Evolutionary conservation across 1,140 invertebrate genomes (phyloP), one percentile per base, ranked within the genome.

Genomic region (Magallana ariakensis): DNA sequence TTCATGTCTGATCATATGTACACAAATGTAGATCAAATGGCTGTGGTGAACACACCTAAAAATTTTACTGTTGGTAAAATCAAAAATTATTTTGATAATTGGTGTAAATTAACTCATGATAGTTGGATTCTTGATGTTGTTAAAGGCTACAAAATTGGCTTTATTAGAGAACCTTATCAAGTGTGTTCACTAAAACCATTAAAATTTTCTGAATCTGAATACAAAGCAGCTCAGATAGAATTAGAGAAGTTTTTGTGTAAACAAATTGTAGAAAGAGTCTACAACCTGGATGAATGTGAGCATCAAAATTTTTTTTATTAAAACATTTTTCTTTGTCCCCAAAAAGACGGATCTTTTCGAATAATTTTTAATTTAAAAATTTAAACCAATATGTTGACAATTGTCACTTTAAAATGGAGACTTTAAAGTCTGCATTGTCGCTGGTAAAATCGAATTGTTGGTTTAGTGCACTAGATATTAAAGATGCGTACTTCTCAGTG

Each of bases 61-160:
- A 66, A 66, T 66, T 66, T 66, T 66, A 66, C 16, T 22, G 60
- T 16, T n/a, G 60, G 19, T 7, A 66, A 66, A 66, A 66, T 66
- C 8, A 9, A n/a, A 9, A 22, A 66, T 66, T 66, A n/a, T n/a
- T 66, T 66, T 15, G 19, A n/a, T 66, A n/a, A 66, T 66, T 66
- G 60, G 60, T 66, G n/a, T 66, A 66, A 8, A 19, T 66, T 66
- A n/a, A 66, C 60, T n/a, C 60, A n/a, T 66, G 60, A 15, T 66
- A 66, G 60, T 66, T 66, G 60, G 60, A 66, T 66, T 15, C 19
- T 66, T n/a, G n/a, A 66, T 66, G 60, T 66, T 66, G 60, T n/a
- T n/a, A 66, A 66, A 16, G 60, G n/a, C n/a, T 66, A 16, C n/a
- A 66, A n/a, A 16, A 58, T 58, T 13, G 57, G 16, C 11, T 58